Evolutionary conservation across 1,140 invertebrate species (phyloP), one percentile per base, ranked within the genome.

Genomic region (Melipona quadrifasciata): DNA sequence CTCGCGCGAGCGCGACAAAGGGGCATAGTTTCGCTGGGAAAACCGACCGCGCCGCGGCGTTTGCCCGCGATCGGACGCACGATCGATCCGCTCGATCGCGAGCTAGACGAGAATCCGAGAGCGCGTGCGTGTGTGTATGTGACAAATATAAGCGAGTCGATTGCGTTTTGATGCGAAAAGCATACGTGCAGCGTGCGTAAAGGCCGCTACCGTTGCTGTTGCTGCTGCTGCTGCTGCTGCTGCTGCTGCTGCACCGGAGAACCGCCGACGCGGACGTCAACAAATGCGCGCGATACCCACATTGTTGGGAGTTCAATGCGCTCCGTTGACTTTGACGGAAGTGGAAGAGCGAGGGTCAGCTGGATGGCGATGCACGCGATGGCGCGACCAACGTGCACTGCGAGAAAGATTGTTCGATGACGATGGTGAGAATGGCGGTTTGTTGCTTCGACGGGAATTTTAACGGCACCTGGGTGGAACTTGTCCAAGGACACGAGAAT

Each of bases 301-400:
- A 89, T 89, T 90, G 89, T 90, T 70, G 82, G 78, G 80, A 89
- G 89, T 90, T 89, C 87, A 90, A 90, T 90, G 89, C 88, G 89
- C 89, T 82, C 80, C 85, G 89, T 51, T 80, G 87, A 90, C 75
- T 89, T 87, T 80, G 85, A 85, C 89, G 85, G 89, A 85, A 82
- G 87, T 67, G 65, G 83, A 55, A 65, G 70, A 75, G 79, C 70
- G 70, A n/a, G 61, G 58, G 74, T 61, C 34, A 58, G 55, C 24
- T 51, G 76, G 77, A 58, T 11, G 58, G 24, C 67, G 55, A 27
- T 71, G 24, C 47, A 64, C 19, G 64, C 65, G 53, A 82, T 68
- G 53, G 27, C 17, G 10, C 17, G 58, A 73, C 6, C 6, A 3
- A 24, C 24, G 61, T 24, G 58, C 8, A 12, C 24, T 12, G 6